Evolutionary conservation across 2,888 invertebrate species (phyloP).

Genomic region (Harpagoxenus sublaevis): DNA sequence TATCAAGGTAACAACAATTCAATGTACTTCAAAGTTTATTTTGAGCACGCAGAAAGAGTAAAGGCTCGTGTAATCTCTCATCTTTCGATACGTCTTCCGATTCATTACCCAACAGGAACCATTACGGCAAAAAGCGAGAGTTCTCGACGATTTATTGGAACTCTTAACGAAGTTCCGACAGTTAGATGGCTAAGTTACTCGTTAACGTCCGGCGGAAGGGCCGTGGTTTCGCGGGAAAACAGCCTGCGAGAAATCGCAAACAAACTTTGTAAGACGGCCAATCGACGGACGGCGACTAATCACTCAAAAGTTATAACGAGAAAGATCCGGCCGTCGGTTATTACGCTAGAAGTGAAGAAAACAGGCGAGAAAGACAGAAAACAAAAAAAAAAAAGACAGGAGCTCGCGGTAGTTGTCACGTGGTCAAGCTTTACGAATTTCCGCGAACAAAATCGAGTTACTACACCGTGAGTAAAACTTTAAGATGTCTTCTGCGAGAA

Average conservation of each 20-base stretch:
- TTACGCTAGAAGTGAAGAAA: slow-evolving; percentile 47
- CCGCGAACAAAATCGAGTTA: slow-evolving; percentile 65
- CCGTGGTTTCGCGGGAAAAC: slow-evolving; percentile 51
- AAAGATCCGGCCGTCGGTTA: slow-evolving; percentile 52
- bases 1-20: background rate
- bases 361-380: slow-evolving; percentile 14
- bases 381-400: background rate
- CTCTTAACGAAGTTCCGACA: slow-evolving; percentile 57
- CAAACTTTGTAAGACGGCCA: slow-evolving; percentile 55
- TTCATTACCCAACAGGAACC: slow-evolving; percentile 50
- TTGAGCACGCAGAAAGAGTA: slow-evolving; percentile 2
- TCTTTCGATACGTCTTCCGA: slow-evolving; percentile 50
- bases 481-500: slow-evolving; percentile 58
- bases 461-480: slow-evolving; percentile 58
- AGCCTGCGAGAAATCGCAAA: slow-evolving; percentile 57
- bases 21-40: background rate
- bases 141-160: slow-evolving; percentile 52
- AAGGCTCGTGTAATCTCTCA: slow-evolving; percentile 34
- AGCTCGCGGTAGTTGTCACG: slow-evolving; percentile 51
- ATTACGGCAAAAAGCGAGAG: slow-evolving; percentile 54
- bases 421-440: slow-evolving; percentile 63
- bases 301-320: slow-evolving; percentile 62
- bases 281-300: slow-evolving; percentile 56
- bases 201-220: slow-evolving; percentile 51
- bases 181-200: slow-evolving; percentile 58